These are phyloP conservation scores for Erpetoichthys calabaricus DNA, from an alignment of 2,797 vertebrate species.

Conservation along the genomic window DNA sequence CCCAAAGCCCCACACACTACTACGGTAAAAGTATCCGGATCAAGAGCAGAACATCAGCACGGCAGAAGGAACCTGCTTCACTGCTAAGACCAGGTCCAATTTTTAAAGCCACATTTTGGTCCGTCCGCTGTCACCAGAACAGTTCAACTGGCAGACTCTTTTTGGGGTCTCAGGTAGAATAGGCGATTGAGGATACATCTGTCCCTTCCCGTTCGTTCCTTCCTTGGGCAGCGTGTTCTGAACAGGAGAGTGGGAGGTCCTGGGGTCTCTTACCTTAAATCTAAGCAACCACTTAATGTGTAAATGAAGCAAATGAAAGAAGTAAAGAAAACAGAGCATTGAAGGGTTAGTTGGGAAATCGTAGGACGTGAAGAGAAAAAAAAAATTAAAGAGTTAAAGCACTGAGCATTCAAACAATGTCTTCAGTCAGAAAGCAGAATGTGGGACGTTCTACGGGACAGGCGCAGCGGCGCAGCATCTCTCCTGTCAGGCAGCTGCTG, in stretches of 20 bases:
- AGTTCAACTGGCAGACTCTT: neutral
- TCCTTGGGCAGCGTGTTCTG: slow-evolving; percentile 1
- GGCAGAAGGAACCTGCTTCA: no score
- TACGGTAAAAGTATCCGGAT: no score
- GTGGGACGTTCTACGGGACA: slow-evolving; percentile 8
- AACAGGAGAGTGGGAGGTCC: slow-evolving; percentile 50
- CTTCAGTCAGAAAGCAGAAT: slow-evolving; percentile 28
- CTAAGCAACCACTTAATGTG: slow-evolving; percentile 98
- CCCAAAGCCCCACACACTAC: no score
- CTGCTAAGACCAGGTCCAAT: no score
- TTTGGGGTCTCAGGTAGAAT: no score
- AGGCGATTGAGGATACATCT: no score
- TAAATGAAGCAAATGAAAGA: slow-evolving; percentile 74
- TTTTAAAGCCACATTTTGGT: no score
- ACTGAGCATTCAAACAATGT: slow-evolving; percentile 60
- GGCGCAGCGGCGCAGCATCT: no score
- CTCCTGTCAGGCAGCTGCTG: neutral
- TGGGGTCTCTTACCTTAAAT: slow-evolving; percentile 95
- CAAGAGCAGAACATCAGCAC: no score
- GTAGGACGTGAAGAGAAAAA: slow-evolving; percentile 54
- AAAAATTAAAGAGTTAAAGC: slow-evolving; percentile 54
- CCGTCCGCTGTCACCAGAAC: slow-evolving; percentile 12
- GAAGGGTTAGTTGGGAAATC: slow-evolving; percentile 66
- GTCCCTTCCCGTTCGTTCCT: slow-evolving; percentile 4
- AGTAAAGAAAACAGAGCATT: slow-evolving; percentile 63